Conservation (phyloP, 2,888 invertebrate species). For the Poecilus cupreus region DNA sequence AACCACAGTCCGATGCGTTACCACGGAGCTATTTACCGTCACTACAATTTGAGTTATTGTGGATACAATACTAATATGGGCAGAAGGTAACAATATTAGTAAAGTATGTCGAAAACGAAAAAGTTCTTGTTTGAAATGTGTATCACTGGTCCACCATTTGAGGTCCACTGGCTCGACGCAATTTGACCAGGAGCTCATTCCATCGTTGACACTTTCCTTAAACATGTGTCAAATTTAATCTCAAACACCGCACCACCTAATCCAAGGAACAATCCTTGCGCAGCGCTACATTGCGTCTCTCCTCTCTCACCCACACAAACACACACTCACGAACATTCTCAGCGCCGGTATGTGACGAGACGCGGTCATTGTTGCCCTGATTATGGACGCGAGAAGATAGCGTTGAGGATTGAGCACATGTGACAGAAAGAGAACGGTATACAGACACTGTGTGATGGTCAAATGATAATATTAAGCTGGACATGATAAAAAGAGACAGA, state of each 20-base stretch:
- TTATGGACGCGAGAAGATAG: neutral
- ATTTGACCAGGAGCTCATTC: neutral
- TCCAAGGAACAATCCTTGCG: constrained; percentile 11
- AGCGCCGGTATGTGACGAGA: neutral
- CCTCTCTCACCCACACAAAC: neutral
- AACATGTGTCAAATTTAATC: constrained; percentile 49
- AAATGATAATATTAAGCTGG: constrained; percentile 1
- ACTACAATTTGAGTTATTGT: no score
- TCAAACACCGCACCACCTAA: constrained; percentile 6
- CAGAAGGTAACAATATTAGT: no score
- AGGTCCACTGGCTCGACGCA: neutral
- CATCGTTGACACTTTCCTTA: constrained; percentile 35
- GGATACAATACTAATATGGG: no score
- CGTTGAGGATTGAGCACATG: neutral
- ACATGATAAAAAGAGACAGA: neutral
- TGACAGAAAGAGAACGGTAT: neutral
- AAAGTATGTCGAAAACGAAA: no score
- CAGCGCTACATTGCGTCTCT: neutral
- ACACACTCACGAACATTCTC: neutral
- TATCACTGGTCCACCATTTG: neutral
- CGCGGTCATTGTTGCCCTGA: neutral
- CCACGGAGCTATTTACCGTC: no score
- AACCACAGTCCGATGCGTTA: no score
- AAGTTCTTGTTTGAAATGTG: no score
- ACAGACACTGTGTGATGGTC: neutral